Base-by-base conservation (phyloP, 2,888 invertebrate genomes). In the Cheilosia vulpina region DNA sequence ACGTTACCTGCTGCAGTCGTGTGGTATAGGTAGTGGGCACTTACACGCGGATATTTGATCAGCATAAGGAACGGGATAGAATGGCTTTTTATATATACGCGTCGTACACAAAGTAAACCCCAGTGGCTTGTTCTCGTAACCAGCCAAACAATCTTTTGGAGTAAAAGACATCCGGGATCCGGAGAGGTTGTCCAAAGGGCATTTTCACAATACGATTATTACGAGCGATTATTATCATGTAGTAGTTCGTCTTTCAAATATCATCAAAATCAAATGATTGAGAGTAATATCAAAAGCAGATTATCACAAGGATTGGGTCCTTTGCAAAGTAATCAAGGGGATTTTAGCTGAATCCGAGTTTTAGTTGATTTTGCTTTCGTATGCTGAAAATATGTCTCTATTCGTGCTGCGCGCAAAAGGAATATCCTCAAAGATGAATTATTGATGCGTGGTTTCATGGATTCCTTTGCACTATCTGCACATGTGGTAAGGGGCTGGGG, bases 1-100 rank as follows among this genome's bases (percentile, higher is more conserved):
- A 27, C 55, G 52, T 60, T 53, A 53, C 72, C 45, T 60, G 52
- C 21, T 19, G 17, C 43, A 13, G 24, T 21, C 21, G 21, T 27
- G 5, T 24, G 24, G 24, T 21, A 15, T 21, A 19, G 15, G 43
- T 24, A 62, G 34, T 21, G 27, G 43, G 47, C 58, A 11, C 27
- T 66, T 17, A 62, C 58, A 76, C 52, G 50, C 52, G 50, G 55
- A 47, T 47, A 55, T 68, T 55, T 55, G 55, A 69, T 78, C 69
- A 50, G 41, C 53, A 62, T 62, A 66, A 78, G n/a, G 55, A 57
- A 78, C 47, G 57, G 52, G 50, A 71, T 52, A 50, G 65, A 43
- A 58, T 27, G 34, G 58, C 7, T 65, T 58, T 78, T 65, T 52
- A 65, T 71, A 21, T 13, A 24, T n/a, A 47, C 47, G 55, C 63